Evolutionary conservation across 2,797 vertebrate genomes (phyloP).

Genomic region (Scolopax bukidnonensis): DNA sequence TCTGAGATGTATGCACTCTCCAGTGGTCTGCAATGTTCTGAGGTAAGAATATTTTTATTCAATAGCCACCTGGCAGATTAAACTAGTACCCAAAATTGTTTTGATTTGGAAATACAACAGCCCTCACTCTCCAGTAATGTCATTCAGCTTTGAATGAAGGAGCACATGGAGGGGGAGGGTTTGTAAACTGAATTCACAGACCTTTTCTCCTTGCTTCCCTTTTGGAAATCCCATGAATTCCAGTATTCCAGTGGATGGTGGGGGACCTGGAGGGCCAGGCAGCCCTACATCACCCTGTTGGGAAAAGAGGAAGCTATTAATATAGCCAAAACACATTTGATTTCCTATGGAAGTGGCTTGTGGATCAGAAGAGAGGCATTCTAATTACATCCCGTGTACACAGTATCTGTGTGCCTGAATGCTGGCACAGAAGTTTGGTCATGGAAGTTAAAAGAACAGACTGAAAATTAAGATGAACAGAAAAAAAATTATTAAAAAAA

Average conservation of each 20-base stretch:
- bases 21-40: neutral
- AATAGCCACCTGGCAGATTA: neutral
- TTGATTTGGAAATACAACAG: neutral
- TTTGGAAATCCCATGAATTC: slow-evolving; percentile 91
- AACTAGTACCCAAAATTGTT: neutral
- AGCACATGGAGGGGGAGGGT: neutral
- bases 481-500: neutral
- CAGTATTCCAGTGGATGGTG: slow-evolving; percentile 85
- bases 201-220: slow-evolving; percentile 89
- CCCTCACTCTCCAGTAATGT: neutral
- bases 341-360: neutral
- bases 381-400: neutral
- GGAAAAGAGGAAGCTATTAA: neutral
- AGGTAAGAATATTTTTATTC: neutral
- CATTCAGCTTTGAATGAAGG: neutral
- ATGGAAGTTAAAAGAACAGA: neutral
- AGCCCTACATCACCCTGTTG: slow-evolving; percentile 88
- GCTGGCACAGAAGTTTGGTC: neutral
- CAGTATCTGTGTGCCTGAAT: neutral
- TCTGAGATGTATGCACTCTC: neutral
- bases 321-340: neutral
- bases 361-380: neutral
- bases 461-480: neutral
- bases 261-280: slow-evolving; percentile 86
- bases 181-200: slow-evolving; percentile 69